phyloP scores from a whole-genome alignment of 1,140 invertebrate species.

The Pseudomyrmex dendroicus region DNA sequence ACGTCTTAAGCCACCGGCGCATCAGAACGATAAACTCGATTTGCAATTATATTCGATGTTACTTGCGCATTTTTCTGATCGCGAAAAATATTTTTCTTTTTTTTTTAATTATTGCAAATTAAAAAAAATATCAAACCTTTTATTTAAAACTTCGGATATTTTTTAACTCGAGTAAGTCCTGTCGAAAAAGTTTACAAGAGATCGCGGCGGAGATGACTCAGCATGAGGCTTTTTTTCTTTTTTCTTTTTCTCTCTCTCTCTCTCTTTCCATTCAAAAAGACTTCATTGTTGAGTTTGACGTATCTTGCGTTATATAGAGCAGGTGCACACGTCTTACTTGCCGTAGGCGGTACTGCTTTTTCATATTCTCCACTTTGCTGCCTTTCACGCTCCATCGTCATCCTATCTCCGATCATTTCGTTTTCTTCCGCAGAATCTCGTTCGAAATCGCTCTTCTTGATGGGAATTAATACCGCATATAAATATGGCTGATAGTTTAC shows the following conservation, averaged over 20 bases:
- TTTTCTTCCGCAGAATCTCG: constrained; percentile 22
- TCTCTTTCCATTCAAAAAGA: constrained; percentile 23
- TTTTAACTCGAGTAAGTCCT: not conserved
- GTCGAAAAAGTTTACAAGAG: constrained; percentile 7
- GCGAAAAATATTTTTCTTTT: too few relatives aligned
- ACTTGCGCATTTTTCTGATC: too few relatives aligned
- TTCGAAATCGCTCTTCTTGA: not conserved
- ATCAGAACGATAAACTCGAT: too few relatives aligned
- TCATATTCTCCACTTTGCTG: constrained; percentile 65
- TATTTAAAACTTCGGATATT: too few relatives aligned
- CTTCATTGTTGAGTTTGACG: constrained; percentile 57
- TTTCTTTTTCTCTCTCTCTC: not conserved
- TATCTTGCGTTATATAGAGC: constrained; percentile 69
- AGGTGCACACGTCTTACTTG: constrained; percentile 72
- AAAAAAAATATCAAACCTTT: too few relatives aligned
- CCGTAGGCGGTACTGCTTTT: constrained; percentile 73
- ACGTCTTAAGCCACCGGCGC: too few relatives aligned
- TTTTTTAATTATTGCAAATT: too few relatives aligned
- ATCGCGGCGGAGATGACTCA: constrained; percentile 7
- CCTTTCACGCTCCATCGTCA: constrained; percentile 51
- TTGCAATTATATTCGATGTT: too few relatives aligned
- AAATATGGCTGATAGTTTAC: constrained; percentile 62
- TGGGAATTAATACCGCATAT: constrained; percentile 62
- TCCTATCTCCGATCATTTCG: constrained; percentile 43
- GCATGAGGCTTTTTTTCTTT: constrained; percentile 2